phyloP scores from a whole-genome alignment of 2,888 invertebrate species.

The Choreutis nemorana region DNA sequence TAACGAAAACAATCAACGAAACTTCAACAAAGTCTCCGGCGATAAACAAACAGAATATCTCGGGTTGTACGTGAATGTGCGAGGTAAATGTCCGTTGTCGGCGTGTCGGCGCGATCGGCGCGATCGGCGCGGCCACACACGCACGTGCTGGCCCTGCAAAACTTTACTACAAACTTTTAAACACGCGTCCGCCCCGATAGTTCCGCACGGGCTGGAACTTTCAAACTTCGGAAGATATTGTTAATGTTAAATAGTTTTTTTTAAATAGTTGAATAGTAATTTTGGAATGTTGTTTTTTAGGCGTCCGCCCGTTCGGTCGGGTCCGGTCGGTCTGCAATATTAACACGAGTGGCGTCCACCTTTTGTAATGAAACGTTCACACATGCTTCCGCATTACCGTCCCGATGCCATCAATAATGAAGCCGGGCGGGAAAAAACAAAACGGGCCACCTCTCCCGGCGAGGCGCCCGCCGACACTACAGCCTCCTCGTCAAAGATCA shows the following conservation, averaged over 20 bases:
- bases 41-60: slow-evolving; percentile 27
- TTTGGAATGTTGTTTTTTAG: slow-evolving; percentile 29
- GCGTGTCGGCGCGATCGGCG: slow-evolving; percentile 29
- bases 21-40: slow-evolving; percentile 51
- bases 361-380: slow-evolving; percentile 67
- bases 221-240: slow-evolving; percentile 6
- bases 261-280: too few relatives aligned
- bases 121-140: slow-evolving; percentile 45
- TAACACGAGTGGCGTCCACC: slow-evolving; percentile 64
- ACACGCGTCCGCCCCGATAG: slow-evolving; percentile 37
- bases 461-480: slow-evolving; percentile 65
- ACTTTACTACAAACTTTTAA: slow-evolving; percentile 43
- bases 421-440: slow-evolving; percentile 68
- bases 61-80: slow-evolving; percentile 13
- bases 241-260: slow-evolving; percentile 4
- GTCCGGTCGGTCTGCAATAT: slow-evolving; percentile 64
- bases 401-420: slow-evolving; percentile 67
- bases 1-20: slow-evolving; percentile 47
- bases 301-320: slow-evolving; percentile 61
- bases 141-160: slow-evolving; percentile 51
- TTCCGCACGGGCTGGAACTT: slow-evolving; percentile 16
- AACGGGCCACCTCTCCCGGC: slow-evolving; percentile 62
- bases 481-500: slow-evolving; percentile 70
- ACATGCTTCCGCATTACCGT: slow-evolving; percentile 67
- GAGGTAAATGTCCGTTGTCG: slow-evolving; percentile 29